Conservation (phyloP, 1,140 invertebrate genomes). For the Drosophila obscura region DNA sequence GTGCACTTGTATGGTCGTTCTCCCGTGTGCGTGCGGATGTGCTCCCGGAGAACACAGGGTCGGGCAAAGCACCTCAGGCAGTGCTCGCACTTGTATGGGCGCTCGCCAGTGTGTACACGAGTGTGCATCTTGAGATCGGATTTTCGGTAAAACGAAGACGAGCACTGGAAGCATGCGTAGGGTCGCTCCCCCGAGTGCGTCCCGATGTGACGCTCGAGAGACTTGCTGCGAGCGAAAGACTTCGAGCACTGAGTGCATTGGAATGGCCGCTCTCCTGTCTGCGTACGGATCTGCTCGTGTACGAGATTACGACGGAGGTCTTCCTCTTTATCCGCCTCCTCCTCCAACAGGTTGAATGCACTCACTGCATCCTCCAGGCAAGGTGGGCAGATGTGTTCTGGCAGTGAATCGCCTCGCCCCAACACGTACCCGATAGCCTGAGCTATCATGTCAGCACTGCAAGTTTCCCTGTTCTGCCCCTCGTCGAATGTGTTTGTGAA, state of each 20-base stretch:
- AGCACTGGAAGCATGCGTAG: background rate
- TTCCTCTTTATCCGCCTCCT: no score
- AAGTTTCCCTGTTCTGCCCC: no score
- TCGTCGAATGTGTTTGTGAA: no score
- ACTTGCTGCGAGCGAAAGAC: no score
- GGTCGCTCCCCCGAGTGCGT: background rate
- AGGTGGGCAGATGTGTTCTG: no score
- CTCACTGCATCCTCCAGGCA: no score
- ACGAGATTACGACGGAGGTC: no score
- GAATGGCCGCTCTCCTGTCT: background rate
- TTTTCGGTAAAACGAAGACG: background rate
- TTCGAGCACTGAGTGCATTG: background rate
- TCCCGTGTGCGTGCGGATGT: background rate
- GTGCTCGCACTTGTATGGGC: constrained; percentile 7
- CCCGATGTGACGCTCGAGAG: no score
- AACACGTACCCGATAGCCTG: no score
- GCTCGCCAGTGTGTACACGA: constrained; percentile 12
- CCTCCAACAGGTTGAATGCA: no score
- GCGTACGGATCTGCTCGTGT: background rate
- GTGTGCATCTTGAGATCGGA: background rate
- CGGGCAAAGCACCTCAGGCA: constrained; percentile 9
- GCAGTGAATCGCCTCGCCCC: no score
- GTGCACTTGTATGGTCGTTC: constrained; percentile 5
- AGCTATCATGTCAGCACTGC: no score
- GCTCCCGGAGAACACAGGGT: background rate